A percentile compares a stretch with the other conserved stretches of the same genome.
phyloP scores from a whole-genome alignment of 2,797 vertebrate genomes.

The Syngnathus rostellatus region DNA sequence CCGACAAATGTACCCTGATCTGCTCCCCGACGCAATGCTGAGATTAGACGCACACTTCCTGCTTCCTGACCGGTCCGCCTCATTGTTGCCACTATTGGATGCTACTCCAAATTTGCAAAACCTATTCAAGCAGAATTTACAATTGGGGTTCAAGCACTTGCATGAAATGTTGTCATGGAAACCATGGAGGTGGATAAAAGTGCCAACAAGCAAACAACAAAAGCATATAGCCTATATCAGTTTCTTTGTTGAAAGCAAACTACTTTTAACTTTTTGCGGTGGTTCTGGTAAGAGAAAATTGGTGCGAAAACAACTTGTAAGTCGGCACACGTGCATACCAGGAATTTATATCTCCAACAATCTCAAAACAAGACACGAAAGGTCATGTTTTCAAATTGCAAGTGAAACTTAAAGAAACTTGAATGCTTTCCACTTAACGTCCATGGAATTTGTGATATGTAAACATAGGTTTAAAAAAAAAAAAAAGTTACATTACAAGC shows the following conservation, averaged over 20 bases:
- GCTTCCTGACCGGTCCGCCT: not conserved
- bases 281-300: not conserved
- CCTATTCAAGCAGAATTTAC: not conserved
- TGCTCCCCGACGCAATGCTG: conserved; percentile 53
- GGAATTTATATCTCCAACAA: not conserved
- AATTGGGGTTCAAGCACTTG: not conserved
- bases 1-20: conserved; percentile 60
- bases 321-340: not conserved
- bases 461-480: not conserved
- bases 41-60: conserved; percentile 39
- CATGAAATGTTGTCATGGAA: no score
- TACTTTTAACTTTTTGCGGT: not conserved
- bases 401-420: not conserved
- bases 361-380: not conserved
- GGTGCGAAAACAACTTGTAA: not conserved
- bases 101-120: not conserved
- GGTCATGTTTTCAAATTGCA: not conserved
- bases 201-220: not conserved
- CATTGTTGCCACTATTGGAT: not conserved
- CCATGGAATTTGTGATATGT: not conserved
- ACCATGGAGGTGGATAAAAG: not conserved
- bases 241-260: not conserved
- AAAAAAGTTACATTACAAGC: not conserved
- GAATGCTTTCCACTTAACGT: not conserved
- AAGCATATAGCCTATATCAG: not conserved